Percentiles rank a stretch among this genome's conserved stretches.
Evolutionary conservation across 2,113 vertebrate species (phyloP).

Genomic region (Australoheros scitulus): DNA sequence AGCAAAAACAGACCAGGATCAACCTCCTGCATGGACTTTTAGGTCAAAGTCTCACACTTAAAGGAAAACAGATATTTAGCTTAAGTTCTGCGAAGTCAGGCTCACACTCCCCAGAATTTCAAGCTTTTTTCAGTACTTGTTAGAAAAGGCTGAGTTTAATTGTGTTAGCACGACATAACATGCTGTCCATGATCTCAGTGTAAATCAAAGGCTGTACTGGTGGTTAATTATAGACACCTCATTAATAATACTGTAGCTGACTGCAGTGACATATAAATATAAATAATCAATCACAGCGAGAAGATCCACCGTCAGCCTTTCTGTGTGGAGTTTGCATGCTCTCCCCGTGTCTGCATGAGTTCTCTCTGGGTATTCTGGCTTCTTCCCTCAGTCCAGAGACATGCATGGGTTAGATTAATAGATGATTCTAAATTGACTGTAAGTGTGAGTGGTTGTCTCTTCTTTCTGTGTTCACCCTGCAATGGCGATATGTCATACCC

Average conservation of each 20-base stretch:
- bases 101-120: not conserved
- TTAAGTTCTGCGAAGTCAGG: slow-evolving; percentile 30
- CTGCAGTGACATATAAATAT: not conserved
- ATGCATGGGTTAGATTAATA: not conserved
- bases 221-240: not conserved
- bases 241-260: not conserved
- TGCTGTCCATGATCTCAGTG: not conserved
- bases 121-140: not conserved
- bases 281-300: not conserved
- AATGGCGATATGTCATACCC: no score
- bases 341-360: not conserved
- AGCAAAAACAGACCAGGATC: slow-evolving; percentile 59
- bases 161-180: not conserved
- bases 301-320: not conserved
- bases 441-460: no score
- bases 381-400: not conserved
- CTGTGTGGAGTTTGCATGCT: not conserved
- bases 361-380: not conserved
- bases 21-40: slow-evolving; percentile 24
- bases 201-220: not conserved
- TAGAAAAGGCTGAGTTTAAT: not conserved
- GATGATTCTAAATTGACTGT: not conserved
- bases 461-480: no score
- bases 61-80: not conserved
- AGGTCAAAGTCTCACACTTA: slow-evolving; percentile 48